Conservation (phyloP, 2,113 vertebrate genomes). For the Ia io region DNA sequence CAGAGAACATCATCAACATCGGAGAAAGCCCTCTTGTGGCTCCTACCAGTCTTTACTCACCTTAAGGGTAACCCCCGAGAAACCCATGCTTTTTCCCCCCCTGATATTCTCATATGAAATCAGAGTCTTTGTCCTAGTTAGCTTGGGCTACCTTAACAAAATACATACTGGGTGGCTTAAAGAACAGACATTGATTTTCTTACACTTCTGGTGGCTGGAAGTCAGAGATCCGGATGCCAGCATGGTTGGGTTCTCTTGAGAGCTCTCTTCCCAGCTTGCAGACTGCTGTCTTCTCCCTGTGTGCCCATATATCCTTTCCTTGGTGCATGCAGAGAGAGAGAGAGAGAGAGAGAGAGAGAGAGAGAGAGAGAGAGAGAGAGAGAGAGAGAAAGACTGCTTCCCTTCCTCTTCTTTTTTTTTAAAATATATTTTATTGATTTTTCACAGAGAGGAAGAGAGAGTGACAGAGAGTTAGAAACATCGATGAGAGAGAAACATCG, state of each 20-base stretch:
- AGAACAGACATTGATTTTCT: background rate
- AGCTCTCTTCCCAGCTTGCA: background rate
- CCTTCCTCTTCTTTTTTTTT: background rate
- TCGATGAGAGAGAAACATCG: no score
- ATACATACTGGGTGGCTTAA: no score
- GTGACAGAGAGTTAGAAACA: no score
- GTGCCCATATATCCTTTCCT: background rate
- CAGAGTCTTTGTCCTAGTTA: background rate
- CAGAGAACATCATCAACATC: background rate
- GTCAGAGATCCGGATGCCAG: background rate
- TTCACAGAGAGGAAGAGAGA: no score
- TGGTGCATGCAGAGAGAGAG: background rate
- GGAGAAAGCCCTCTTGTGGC: background rate
- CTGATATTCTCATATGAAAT: background rate
- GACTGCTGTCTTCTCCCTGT: background rate
- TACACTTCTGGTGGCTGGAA: background rate
- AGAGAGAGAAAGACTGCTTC: background rate
- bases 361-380: no score
- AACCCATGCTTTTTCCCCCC: background rate
- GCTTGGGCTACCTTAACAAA: background rate
- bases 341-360: no score
- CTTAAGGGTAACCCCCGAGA: background rate
- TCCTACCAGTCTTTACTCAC: background rate
- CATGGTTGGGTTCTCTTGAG: background rate
- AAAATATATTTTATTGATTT: no score